Base-by-base conservation (phyloP, 2,888 invertebrate species). In the Exephanes ischioxanthus region DNA sequence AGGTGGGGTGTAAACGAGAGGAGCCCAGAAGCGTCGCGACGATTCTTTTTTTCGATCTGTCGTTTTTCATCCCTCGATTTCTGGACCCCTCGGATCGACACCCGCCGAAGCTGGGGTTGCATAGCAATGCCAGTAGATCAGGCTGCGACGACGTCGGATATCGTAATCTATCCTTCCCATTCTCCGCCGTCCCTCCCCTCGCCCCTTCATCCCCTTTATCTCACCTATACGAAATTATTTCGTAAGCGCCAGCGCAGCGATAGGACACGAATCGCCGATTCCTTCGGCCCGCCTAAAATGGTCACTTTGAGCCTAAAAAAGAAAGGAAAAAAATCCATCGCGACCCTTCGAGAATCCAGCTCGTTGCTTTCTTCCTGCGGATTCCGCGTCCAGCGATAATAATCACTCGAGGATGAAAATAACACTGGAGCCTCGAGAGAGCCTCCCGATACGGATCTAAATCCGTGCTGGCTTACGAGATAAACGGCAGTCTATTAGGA, bases 401-500 rank as follows among this genome's bases (percentile, higher is more conserved):
- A 68, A 77, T 83, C 67, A 71, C 72, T 48, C 70, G 80, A 82
- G 77, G 84, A 68, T 76, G 85, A 51, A 48, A 76, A 66, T 76
- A 76, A 76, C 63, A 63, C 19, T 19, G 66, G 26, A 26, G 51
- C 22, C 58, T 68, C 75, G 76, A 79, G 84, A 81, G 63, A 80
- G 79, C 84, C 75, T 82, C 80, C 26, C 14, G 90, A 91, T 91
- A 87, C 87, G 84, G 90, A 90, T 93, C 90, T 91, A 92, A 93
- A 93, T 92, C 92, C 90, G 76, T 14, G 48, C 51, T 70, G 88
- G 90, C 91, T 93, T 91, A 90, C 86, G 92, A 91, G 92, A 93
- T 92, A 92, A 92, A 92, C 84, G 87, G 87, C 91, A 91, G 91
- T 91, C 92, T 92, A 92, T 91, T 91, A 90, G 90, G 79, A 66